A percentile compares a stretch with the other conserved stretches of the same genome.
Conservation (phyloP, 2,888 invertebrate species). For the Drosophila nigricruria region DNA sequence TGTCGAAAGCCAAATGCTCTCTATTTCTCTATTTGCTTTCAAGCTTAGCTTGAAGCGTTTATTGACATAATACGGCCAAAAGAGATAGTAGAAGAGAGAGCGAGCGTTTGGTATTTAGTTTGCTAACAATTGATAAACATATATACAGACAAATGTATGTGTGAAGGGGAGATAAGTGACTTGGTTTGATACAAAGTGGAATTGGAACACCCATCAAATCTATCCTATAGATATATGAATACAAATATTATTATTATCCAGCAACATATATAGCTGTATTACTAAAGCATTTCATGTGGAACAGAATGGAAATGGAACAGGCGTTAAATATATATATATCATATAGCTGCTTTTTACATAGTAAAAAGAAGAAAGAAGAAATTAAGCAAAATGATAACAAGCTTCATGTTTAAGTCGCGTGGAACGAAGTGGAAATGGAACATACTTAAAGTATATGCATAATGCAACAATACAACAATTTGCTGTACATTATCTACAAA, state of each 20-base stretch:
- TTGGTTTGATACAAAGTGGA: not conserved
- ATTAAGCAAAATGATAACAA: not conserved
- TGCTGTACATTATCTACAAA: not conserved
- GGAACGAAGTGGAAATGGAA: conserved; percentile 1
- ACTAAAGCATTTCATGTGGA: not conserved
- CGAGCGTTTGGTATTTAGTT: not conserved
- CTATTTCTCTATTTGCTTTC: conserved; percentile 2
- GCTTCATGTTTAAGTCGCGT: not conserved
- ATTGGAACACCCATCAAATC: not conserved
- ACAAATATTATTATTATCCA: not conserved
- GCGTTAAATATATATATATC: not conserved
- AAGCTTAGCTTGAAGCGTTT: conserved; percentile 1
- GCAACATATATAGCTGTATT: too few species aligned
- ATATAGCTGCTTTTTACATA: not conserved
- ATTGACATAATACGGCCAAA: conserved; percentile 5
- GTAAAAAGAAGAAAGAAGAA: not conserved
- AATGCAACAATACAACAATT: not conserved
- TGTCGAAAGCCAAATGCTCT: conserved; percentile 25
- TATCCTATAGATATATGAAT: not conserved
- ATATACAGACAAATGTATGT: too few species aligned
- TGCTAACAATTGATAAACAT: not conserved
- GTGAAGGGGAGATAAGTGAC: too few species aligned
- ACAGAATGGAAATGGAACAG: not conserved
- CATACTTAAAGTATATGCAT: not conserved
- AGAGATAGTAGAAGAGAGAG: not conserved